Conservation (phyloP, 2,113 vertebrate genomes). For the Oxyruncus cristatus region DNA sequence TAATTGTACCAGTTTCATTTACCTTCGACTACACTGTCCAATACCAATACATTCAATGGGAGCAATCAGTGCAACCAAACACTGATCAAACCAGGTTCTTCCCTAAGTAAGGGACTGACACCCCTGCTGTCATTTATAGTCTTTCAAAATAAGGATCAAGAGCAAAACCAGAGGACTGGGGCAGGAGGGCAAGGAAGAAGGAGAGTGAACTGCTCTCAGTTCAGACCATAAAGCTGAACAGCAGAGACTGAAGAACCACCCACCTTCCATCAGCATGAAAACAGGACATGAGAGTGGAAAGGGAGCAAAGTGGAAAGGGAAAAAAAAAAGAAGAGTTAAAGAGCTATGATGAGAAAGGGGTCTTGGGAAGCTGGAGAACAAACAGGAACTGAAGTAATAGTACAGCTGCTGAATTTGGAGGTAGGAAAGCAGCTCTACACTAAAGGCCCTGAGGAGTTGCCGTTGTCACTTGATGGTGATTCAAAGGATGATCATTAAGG, state of each 20-base stretch:
- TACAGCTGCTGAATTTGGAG: background rate
- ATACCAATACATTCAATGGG: background rate
- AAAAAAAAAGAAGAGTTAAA: background rate
- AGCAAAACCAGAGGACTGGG: background rate
- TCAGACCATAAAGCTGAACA: background rate
- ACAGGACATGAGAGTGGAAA: background rate
- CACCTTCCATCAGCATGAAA: background rate
- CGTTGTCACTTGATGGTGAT: background rate
- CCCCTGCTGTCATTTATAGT: background rate
- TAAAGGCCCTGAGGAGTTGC: background rate
- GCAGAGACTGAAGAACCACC: background rate
- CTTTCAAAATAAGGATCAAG: background rate
- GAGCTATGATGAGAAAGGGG: background rate
- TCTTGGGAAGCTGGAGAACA: background rate
- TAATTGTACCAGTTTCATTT: accelerated
- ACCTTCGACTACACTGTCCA: background rate
- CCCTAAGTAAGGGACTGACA: background rate
- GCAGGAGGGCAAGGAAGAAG: background rate
- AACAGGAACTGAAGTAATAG: background rate
- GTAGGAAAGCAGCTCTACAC: background rate
- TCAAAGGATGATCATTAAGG: background rate
- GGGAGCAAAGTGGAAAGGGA: background rate
- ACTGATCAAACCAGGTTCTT: background rate
- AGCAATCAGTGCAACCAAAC: background rate
- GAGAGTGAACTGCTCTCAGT: background rate